Evolutionary conservation across 2,113 vertebrate genomes (phyloP), one percentile per base, ranked within the genome.

Genomic region (Hippocampus comes): DNA sequence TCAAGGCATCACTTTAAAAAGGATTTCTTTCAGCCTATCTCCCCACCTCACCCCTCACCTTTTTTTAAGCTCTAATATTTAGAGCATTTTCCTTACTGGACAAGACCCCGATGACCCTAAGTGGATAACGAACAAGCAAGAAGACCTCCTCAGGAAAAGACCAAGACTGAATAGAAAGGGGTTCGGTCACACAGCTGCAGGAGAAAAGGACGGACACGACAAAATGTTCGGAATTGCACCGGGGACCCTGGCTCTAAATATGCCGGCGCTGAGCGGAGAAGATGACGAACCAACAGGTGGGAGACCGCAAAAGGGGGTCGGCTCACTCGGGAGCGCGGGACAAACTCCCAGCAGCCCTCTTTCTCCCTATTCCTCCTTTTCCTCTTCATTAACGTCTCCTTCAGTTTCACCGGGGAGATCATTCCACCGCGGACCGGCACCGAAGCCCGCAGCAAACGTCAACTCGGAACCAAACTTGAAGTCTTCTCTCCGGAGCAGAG

Each of bases 161-260:
- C 67, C 64, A 75, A 65, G 67, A 67, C 61, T 66, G 59, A 84
- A 42, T 42, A 65, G 78, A 38, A 77, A 67, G 6, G 70, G 71
- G 55, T 81, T 57, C 73, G 70, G 56, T 71, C 23, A 57, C 41
- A 76, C 41, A 78, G 73, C 20, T 70, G 55, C 59, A 70, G 59
- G 41, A 77, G 43, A 64, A 80, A 49, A 71, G 66, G 73, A 81
- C 56, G 71, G 42, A 69, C 57, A 78, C 70, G 64, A 63, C n/a
- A 70, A 77, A 76, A 92, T 92, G 91, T 92, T 94, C 92, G 67
- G 72, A 41, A 53, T 8, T 43, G 68, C 21, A 42, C 63, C 88
- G 73, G 93, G 92, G 87, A 89, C 84, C 72, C 76, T 15, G 4
- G 93, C 91, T 63, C 90, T 90, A 38, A 83, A 84, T 82, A 85